Evolutionary conservation across 2,797 vertebrate genomes (phyloP).

Genomic region (Calcarius lapponicus): DNA sequence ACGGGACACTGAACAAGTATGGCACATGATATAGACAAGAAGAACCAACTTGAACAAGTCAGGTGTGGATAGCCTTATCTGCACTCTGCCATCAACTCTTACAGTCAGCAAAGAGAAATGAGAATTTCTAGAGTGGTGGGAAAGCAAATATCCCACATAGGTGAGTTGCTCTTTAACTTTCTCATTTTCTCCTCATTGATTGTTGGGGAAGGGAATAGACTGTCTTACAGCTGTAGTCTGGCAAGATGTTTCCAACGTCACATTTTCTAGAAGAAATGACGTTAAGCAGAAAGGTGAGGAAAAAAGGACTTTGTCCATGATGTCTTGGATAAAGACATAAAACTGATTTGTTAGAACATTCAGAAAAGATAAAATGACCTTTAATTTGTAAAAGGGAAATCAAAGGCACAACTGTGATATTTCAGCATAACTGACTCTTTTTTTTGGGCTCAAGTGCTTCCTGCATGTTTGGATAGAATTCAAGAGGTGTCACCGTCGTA

Average conservation of each 20-base stretch:
- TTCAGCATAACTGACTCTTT: not conserved
- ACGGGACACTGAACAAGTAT: not conserved
- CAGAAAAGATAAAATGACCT: not conserved
- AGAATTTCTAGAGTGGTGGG: not conserved
- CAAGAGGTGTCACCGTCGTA: rapidly evolving
- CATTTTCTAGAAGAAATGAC: not conserved
- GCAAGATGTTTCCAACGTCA: not conserved
- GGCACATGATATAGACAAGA: not conserved
- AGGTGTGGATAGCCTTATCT: not conserved
- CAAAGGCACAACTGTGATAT: not conserved
- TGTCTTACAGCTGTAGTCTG: not conserved
- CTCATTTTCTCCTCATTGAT: not conserved
- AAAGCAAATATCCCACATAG: not conserved
- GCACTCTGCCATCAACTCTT: not conserved
- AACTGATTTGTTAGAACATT: not conserved
- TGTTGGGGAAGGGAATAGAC: not conserved
- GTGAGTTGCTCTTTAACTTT: not conserved
- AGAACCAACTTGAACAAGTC: not conserved
- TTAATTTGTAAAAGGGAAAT: not conserved
- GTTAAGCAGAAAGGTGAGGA: not conserved
- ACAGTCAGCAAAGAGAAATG: not conserved
- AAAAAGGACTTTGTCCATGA: not conserved
- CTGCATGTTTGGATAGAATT: not conserved
- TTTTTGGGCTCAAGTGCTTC: not conserved
- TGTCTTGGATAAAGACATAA: not conserved